Base-by-base conservation (phyloP, 2,797 vertebrate genomes). In the Gastrophryne carolinensis region DNA sequence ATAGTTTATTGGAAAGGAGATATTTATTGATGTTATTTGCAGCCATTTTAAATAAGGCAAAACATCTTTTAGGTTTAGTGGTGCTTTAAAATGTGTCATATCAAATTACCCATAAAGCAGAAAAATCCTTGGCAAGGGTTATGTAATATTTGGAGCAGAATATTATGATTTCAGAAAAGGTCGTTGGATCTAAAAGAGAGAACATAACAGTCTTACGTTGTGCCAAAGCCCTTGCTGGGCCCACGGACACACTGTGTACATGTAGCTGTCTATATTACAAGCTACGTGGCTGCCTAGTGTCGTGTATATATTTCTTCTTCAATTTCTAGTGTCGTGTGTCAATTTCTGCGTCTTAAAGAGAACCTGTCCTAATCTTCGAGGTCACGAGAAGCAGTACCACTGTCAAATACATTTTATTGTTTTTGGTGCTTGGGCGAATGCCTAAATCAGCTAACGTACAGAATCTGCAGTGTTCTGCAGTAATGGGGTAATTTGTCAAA, bases 161-260 rank as follows among this genome's bases (percentile, higher is more conserved):
- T 29, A 49, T 64, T 41, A 49, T 29, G 24, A 64, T 49, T 64
- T 41, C 62, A 64, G n/a, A 64, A 64, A 64, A 64, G 62, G 62
- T 49, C 62, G 41, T 49, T 64, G 62, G 62, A 49, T 49, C 26
- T 17, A 21, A 24, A 64, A 41, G 19, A 17, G 27, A 64, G 62
- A 64, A 64, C 41, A 64, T 64, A 49, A 64, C 62, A 41, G 44
- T 24, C 62, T 29, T 41, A 24, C 19, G 41, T 27, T 49, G 62
- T 30, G 62, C 44, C 62, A 64, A 17, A 64, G 49, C 9, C 61
- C 39, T 19, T 17, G 41, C 41, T 32, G 39, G 49, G 62, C 62
- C 41, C 21, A 64, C 62, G 37, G 29, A 49, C 26, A 2, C n/a
- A 30, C 19, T 5, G 26, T 21, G 60, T 2, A 17, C 60, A 44